phyloP scores from a whole-genome alignment of 2,888 invertebrate species.

The Diachrysia chrysitis region DNA sequence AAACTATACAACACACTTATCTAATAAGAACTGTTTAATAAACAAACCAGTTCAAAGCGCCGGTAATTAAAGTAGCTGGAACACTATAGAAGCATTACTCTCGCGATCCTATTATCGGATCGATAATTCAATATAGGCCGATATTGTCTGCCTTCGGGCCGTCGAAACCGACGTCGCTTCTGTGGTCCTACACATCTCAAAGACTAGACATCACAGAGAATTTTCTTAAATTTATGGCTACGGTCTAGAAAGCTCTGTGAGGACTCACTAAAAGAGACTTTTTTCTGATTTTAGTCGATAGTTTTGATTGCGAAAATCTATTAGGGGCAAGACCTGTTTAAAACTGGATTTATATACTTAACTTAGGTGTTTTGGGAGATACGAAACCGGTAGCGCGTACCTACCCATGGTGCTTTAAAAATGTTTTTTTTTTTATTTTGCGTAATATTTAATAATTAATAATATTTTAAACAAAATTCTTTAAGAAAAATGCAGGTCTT shows the following conservation, averaged over 20 bases:
- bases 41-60: conserved; percentile 65
- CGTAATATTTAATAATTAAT: no score
- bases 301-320: not conserved
- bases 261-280: not conserved
- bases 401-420: no score
- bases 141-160: conserved; percentile 78
- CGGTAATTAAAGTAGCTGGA: conserved; percentile 76
- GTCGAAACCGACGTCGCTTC: conserved; percentile 63
- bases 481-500: no score
- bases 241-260: conserved; percentile 30
- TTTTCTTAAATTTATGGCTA: conserved; percentile 32
- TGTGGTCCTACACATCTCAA: conserved; percentile 54
- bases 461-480: no score
- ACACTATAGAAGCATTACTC: conserved; percentile 79
- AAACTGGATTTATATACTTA: no score
- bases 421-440: no score
- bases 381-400: no score
- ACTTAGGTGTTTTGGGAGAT: no score
- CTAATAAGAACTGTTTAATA: conserved; percentile 58
- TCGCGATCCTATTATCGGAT: conserved; percentile 81
- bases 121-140: conserved; percentile 84
- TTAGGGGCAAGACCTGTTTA: no score
- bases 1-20: conserved; percentile 33
- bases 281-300: not conserved
- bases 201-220: conserved; percentile 17